Evolutionary conservation across 2,888 invertebrate genomes (phyloP), one percentile per base, ranked within the genome.

Genomic region (Orthosia gracilis): DNA sequence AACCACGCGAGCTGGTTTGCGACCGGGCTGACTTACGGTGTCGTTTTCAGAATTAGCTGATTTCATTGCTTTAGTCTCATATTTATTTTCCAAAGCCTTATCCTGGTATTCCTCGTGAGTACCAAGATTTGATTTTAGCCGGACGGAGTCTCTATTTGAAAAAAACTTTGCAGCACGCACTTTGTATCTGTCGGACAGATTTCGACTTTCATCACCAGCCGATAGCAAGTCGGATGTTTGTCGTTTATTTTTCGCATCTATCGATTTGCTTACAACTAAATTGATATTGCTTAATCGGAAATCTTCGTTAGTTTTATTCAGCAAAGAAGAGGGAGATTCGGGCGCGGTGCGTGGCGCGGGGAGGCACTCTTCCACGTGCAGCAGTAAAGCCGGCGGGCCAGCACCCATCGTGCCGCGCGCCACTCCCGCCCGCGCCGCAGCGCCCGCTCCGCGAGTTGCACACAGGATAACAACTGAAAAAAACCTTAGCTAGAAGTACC

Each of bases 401-500:
- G 73, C 79, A 9, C 74, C 80, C 7, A 61, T 79, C 9, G 54
- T 67, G 3, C 74, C 73, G 4, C 54, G 76, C 49, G 69, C 47
- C 61, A 71, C 78, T 52, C 72, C 74, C 17, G 73, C 74, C 7
- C 75, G 67, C 65, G 63, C 61, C 65, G 61, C 69, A 11, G 68
- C 73, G 40, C 65, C 81, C 15, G 66, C 63, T 12, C 75, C 80
- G n/a, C 84, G 83, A 9, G 89, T 86, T 70, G 87, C 87, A 78
- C 92, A 93, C 70, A 88, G 67, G 71, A 92, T 87, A 76, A 90
- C 89, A 61, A 90, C 93, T 92, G 89, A 23, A 83, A 87, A 3
- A 18, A 70, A 58, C 21, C 12, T 21, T 54, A 4, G 11, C 0
- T 55, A 13, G 15, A 45, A 9, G n/a, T 9, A n/a, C 3, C 15